These are phyloP conservation scores for Cryptosula pallasiana DNA, from an alignment of 2,888 invertebrate species.

Conservation along the genomic window DNA sequence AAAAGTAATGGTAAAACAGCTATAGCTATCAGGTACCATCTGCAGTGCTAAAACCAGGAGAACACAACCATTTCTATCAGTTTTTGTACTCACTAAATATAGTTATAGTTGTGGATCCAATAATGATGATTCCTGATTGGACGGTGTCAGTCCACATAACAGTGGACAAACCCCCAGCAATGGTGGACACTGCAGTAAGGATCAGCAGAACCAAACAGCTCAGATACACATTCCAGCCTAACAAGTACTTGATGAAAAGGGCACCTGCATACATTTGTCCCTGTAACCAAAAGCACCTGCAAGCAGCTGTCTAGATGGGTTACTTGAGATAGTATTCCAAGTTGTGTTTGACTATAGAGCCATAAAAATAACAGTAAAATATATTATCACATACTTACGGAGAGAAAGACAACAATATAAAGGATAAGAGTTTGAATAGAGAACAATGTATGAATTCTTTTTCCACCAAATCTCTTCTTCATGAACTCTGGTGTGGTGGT, in stretches of 20 bases:
- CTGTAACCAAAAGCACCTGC: slow-evolving; percentile 2
- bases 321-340: too few relatives aligned
- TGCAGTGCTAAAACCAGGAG: too few relatives aligned
- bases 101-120: neutral
- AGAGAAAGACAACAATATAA: neutral
- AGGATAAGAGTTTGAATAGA: neutral
- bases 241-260: neutral
- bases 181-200: neutral
- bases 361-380: too few relatives aligned
- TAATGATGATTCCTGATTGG: neutral
- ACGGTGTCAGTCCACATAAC: neutral
- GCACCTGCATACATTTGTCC: slow-evolving; percentile 2
- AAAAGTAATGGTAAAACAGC: too few relatives aligned
- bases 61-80: too few relatives aligned
- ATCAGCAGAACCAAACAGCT: neutral
- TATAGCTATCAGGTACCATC: too few relatives aligned
- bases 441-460: neutral
- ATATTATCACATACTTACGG: too few relatives aligned
- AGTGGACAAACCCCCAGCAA: neutral
- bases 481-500: neutral
- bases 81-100: neutral
- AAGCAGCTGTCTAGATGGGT: neutral
- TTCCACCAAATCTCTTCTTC: neutral
- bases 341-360: too few relatives aligned
- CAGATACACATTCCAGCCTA: neutral